Evolutionary conservation across 1,140 invertebrate species (phyloP), one percentile per base, ranked within the genome.

Genomic region (Drosophila auraria): DNA sequence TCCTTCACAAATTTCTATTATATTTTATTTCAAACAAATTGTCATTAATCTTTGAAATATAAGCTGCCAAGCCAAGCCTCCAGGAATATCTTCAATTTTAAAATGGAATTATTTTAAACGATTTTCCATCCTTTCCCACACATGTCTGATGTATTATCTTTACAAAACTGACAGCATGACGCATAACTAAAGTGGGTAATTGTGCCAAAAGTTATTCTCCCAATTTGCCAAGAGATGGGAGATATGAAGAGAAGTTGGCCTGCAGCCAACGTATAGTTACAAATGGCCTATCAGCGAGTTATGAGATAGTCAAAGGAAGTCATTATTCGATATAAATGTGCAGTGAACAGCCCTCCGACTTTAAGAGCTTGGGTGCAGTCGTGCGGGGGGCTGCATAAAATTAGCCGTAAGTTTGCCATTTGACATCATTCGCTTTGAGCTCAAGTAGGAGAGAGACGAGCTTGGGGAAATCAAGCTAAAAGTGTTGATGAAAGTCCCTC

Each of bases 391-490:
- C 20, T 73, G 54, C 38, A 61, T 47, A 44, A 60, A 25, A 59
- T 73, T 44, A 23, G 54, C 27, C 42, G 38, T 25, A 66, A 75
- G 23, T 50, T 38, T 38, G 33, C 8, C 42, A 40, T 54, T 74
- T 75, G 77, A 36, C 68, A 56, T 65, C 53, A 38, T n/a, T 62
- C 27, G 38, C 44, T 65, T 76, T 42, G 58, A 65, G 62, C 23
- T 63, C 53, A 44, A 61, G 54, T 78, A 27, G 54, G 9, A 15
- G 30, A n/a, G 11, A 8, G 15, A 38, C 20, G 17, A 51, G 27
- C 63, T 61, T 64, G 50, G 83, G 80, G 84, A 87, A 87, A 87
- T 89, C 77, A 87, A 56, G 73, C 80, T 53, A 68, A 80, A 61
- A 83, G 77, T 80, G 77, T 71, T 80, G 61, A 57, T 61, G 80